Evolutionary conservation across 2,797 vertebrate species (phyloP), one percentile per base, ranked within the genome.

Genomic region (Chiloscyllium punctatum): DNA sequence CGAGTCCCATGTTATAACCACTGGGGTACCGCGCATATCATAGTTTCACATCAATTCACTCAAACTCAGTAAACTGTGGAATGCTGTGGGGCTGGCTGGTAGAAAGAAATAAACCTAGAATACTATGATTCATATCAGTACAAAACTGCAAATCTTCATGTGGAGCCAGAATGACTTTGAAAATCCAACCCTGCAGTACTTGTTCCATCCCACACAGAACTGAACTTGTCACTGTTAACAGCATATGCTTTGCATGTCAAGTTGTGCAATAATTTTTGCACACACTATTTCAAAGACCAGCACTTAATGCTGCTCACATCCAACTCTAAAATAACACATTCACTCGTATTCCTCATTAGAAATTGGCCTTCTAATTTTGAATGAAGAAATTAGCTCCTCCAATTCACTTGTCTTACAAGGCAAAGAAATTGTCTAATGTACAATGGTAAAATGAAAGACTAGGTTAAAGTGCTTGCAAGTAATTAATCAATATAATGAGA

Each of bases 401-500:
- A 77, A 95, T 74, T 95, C 94, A 95, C 69, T 95, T 77, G 71
- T 95, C 94, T 77, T 53, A 37, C 94, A 95, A 51, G 30, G 94
- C 69, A 95, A 77, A 77, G 71, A 33, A 74, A 95, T 74, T 95
- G 68, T 53, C 42, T 77, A 0, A 51, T 21, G 30, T 77, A 77
- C 94, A 77, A 77, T 33, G 51, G 42, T 74, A 48, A 53, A 95
- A 72, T 95, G 71, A 77, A 57, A 95, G 68, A 74, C 94, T 95
- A 33, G 57, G 94, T 48, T 95, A 95, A 95, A 77, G 94, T 95
- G 71, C 48, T 77, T 95, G 48, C 71, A 74, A 95, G 94, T 77
- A 77, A 95, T 95, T 77, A 72, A 77, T 77, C 94, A 95, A 95
- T 51, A 77, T 95, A 95, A 95, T 74, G 94, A 95, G 71, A 77